A percentile compares a stretch with the other conserved stretches of the same genome.
Conservation (phyloP, 2,797 vertebrate species). For the Picus viridis region DNA sequence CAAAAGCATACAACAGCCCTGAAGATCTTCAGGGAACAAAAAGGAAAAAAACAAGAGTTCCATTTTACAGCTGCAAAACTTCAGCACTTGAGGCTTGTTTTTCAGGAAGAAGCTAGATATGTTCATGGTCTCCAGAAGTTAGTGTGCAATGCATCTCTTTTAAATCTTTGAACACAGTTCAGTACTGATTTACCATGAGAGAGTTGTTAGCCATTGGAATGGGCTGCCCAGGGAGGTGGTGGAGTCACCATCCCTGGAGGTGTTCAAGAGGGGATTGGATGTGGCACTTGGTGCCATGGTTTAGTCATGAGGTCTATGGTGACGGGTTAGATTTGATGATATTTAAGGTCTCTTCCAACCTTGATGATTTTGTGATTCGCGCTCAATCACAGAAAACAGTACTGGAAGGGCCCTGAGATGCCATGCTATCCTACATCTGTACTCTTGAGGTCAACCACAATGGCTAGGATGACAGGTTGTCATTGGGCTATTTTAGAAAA, state of each 20-base stretch:
- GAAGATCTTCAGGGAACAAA: neutral
- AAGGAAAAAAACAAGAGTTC: neutral
- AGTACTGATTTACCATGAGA: neutral
- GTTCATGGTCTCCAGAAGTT: neutral
- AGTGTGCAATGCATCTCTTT: neutral
- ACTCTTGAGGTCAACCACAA: neutral
- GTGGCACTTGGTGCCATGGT: too few relatives aligned
- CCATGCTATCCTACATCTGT: neutral
- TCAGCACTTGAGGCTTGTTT: neutral
- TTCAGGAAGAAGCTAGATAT: neutral
- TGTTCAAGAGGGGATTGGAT: too few relatives aligned
- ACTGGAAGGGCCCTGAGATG: neutral
- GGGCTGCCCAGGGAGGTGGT: too few relatives aligned
- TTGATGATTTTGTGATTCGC: neutral
- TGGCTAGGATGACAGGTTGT: neutral
- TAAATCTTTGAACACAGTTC: neutral
- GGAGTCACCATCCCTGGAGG: too few relatives aligned
- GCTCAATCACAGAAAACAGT: neutral
- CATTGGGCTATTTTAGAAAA: neutral
- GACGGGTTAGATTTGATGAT: too few relatives aligned
- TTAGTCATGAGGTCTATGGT: too few relatives aligned
- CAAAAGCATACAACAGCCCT: neutral
- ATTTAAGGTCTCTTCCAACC: too few relatives aligned
- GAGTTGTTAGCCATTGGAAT: too few relatives aligned
- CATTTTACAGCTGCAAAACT: neutral